Conservation (phyloP, 2,888 invertebrate genomes). For the Acrobasis repandana region DNA sequence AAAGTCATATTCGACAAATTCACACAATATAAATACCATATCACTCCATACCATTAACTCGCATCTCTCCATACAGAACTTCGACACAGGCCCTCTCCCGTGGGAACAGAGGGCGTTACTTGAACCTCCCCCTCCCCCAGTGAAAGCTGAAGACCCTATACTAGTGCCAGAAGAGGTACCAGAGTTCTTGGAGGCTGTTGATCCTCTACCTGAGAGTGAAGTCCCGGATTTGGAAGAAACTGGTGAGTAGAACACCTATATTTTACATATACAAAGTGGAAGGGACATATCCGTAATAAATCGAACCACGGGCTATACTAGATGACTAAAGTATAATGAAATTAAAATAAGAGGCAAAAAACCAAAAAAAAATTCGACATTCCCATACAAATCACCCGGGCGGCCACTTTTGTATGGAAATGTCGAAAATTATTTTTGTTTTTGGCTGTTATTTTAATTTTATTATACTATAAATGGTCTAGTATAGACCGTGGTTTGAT, state of each 20-base stretch:
- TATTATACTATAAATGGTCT: too few relatives aligned
- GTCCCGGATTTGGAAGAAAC: constrained; percentile 71
- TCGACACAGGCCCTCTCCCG: constrained; percentile 69
- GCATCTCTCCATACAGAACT: constrained; percentile 50
- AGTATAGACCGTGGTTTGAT: too few relatives aligned
- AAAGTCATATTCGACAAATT: not conserved
- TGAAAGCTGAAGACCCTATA: constrained; percentile 65
- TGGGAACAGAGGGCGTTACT: constrained; percentile 62
- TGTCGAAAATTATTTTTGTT: too few relatives aligned
- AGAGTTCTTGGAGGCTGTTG: constrained; percentile 66
- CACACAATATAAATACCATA: constrained; percentile 17
- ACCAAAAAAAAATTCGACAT: too few relatives aligned
- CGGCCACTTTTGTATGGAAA: too few relatives aligned
- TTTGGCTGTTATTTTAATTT: too few relatives aligned
- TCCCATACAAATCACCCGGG: too few relatives aligned
- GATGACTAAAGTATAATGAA: too few relatives aligned
- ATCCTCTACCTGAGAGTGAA: constrained; percentile 65
- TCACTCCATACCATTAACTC: constrained; percentile 21
- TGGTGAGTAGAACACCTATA: constrained; percentile 41
- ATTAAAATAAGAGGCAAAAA: too few relatives aligned
- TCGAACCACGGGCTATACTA: too few relatives aligned
- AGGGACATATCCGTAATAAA: too few relatives aligned
- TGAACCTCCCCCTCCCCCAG: constrained; percentile 54
- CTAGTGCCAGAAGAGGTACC: constrained; percentile 68
- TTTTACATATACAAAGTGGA: not conserved